Evolutionary conservation across 2,113 vertebrate genomes (phyloP).

Genomic region (Microcebus jonahi): DNA sequence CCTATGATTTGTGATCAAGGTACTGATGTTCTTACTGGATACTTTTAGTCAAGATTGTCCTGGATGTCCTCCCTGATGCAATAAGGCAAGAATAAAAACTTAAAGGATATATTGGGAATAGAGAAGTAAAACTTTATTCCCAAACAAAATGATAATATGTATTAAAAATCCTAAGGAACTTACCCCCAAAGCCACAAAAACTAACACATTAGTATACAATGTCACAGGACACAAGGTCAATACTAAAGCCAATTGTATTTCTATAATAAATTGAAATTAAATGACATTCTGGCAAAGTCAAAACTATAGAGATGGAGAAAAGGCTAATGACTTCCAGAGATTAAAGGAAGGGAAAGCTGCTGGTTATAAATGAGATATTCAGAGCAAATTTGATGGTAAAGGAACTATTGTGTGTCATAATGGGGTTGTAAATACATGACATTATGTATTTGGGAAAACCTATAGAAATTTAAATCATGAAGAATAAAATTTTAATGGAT

Average conservation of each 20-base stretch:
- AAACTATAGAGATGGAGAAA: no score
- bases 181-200: neutral
- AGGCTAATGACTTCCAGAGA: neutral
- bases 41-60: neutral
- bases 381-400: neutral
- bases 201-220: neutral
- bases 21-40: neutral
- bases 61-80: neutral
- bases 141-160: neutral
- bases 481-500: neutral
- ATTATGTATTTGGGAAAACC: neutral
- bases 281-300: neutral
- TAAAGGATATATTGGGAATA: neutral
- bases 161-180: neutral
- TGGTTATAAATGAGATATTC: neutral
- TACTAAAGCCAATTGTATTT: neutral
- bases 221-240: neutral
- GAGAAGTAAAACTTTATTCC: neutral
- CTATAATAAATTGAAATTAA: neutral
- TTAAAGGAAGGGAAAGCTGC: neutral
- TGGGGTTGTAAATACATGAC: neutral
- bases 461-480: neutral
- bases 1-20: neutral
- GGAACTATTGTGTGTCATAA: neutral
- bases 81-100: neutral